Evolutionary conservation across 2,797 vertebrate genomes (phyloP), one percentile per base, ranked within the genome.

Genomic region (Lagodon rhomboides): DNA sequence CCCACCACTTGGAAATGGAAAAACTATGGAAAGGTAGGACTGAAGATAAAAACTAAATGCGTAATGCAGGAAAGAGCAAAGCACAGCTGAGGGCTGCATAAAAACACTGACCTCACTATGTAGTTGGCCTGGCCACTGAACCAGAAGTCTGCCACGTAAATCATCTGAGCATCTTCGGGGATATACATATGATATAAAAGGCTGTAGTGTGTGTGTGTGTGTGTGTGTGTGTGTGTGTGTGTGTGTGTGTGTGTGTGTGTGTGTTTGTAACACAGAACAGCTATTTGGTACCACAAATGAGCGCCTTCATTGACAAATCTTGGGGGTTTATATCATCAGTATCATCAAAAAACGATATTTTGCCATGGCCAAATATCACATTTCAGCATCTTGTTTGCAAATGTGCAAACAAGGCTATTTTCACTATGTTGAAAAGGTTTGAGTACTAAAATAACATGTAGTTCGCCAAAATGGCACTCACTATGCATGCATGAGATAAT

Each of bases 121-220:
- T 27, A 27, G 58, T 53, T 79, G 38, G 30, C 51, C 60, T 23
- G 49, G 25, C 43, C 44, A 50, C 63, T 83, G 64, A 75, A 75
- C 49, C 80, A 77, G 59, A 85, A 46, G 54, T 87, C 85, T 75
- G 77, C 54, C 46, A 65, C 58, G 79, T 66, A 67, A 73, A 76
- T 38, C 3, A 20, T 68, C 64, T 65, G 44, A 67, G 56, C 15
- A 38, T 75, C 78, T 87, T 80, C 64, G 59, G 27, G 62, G 73
- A 17, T 38, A 38, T 38, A 38, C 38, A 38, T 11, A 11, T 60
- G 49, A 34, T 54, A 50, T 73, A 73, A 68, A 71, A 49, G 76
- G 78, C 53, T 68, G 67, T 22, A 23, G 66, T 50, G 61, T 47
- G 44, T 16, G 56, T 38, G 18, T 53, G 9, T 38, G 38, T 38